A percentile compares a stretch with the other conserved stretches of the same genome.
phyloP scores from a whole-genome alignment of 2,113 vertebrate species.

The Papio anubis region DNA sequence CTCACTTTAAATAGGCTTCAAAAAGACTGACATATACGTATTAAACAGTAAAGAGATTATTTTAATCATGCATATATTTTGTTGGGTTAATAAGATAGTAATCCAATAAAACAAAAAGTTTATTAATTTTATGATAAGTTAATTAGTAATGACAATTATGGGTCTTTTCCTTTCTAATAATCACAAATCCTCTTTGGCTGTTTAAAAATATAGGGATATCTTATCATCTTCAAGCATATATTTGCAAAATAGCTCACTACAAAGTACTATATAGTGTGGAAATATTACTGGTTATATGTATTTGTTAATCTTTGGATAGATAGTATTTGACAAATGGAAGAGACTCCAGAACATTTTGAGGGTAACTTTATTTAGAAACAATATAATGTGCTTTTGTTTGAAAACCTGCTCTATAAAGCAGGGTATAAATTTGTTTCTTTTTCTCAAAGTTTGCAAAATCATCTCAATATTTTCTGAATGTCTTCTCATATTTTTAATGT shows the following conservation, averaged over 20 bases:
- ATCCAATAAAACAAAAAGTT: neutral
- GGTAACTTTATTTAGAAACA: neutral
- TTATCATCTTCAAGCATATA: neutral
- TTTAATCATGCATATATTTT: neutral
- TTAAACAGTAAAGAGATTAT: neutral
- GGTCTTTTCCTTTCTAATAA: neutral
- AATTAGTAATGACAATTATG: neutral
- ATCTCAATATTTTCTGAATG: neutral
- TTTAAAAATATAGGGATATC: neutral
- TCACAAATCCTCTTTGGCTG: neutral
- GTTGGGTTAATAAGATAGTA: neutral
- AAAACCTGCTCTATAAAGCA: neutral
- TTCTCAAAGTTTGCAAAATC: slow-evolving; percentile 6
- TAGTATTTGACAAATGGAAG: neutral
- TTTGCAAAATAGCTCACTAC: slow-evolving; percentile 33
- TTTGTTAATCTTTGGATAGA: slow-evolving; percentile 15
- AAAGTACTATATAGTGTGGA: neutral
- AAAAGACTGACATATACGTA: neutral
- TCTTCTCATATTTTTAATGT: neutral
- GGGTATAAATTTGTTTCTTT: neutral
- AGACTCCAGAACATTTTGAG: neutral
- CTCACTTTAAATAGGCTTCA: slow-evolving; percentile 12
- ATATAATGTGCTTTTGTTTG: neutral
- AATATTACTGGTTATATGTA: neutral
- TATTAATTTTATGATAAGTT: neutral